These are phyloP conservation scores for Nymphalis c-album DNA, from an alignment of 2,888 invertebrate species.

Conservation along the genomic window DNA sequence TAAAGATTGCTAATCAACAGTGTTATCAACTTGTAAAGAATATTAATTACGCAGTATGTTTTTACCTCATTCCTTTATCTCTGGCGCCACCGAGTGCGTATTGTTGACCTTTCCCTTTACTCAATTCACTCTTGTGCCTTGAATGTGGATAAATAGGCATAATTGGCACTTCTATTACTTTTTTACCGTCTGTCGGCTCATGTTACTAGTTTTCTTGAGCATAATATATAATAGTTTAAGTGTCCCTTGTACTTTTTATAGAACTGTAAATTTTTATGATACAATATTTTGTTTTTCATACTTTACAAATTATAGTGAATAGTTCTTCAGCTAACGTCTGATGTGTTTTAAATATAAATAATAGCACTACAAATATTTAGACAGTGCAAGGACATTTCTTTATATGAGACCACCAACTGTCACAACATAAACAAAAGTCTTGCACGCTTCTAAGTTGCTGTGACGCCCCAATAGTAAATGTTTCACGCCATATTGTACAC, in stretches of 20 bases:
- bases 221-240: conserved; percentile 33
- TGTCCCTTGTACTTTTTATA: conserved; percentile 10
- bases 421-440: conserved; percentile 43
- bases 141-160: conserved; percentile 28
- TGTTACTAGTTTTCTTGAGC: conserved; percentile 37
- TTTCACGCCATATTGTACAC: conserved; percentile 62
- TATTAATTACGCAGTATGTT: conserved; percentile 29
- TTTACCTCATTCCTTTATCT: conserved; percentile 35
- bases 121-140: conserved; percentile 23
- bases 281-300: background rate
- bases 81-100: conserved; percentile 36
- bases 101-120: conserved; percentile 37
- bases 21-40: conserved; percentile 11
- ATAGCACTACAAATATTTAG: background rate
- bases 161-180: conserved; percentile 25
- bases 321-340: background rate
- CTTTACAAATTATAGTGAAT: background rate
- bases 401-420: conserved; percentile 18
- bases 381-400: background rate
- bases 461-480: conserved; percentile 52
- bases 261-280: background rate
- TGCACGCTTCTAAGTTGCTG: conserved; percentile 22
- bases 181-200: conserved; percentile 18
- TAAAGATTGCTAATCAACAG: background rate
- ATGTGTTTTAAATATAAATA: background rate